Percentiles rank a stretch among this genome's conserved stretches.
phyloP scores from a whole-genome alignment of 2,113 vertebrate species.

The Macrotus californicus region DNA sequence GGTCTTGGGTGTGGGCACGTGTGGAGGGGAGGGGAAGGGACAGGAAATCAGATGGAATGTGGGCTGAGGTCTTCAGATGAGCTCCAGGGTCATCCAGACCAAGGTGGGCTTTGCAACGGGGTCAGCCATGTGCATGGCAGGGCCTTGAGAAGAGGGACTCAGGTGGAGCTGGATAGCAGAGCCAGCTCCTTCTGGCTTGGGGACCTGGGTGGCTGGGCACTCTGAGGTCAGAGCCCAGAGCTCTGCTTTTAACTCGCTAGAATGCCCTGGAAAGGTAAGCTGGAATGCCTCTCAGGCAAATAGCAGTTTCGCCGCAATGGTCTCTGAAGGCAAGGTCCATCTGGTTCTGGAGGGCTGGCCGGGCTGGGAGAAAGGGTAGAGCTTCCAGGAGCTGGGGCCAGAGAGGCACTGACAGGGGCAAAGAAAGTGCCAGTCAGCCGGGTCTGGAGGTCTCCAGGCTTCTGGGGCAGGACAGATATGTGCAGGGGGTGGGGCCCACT shows the following conservation, averaged over 20 bases:
- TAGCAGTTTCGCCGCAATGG: not conserved
- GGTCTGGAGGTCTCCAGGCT: not conserved
- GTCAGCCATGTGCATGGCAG: not conserved
- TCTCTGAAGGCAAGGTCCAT: not conserved
- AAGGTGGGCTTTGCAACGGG: not conserved
- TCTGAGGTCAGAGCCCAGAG: not conserved
- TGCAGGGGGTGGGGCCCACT: not conserved
- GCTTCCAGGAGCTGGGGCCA: not conserved
- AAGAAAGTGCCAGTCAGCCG: not conserved
- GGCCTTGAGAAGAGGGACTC: not conserved
- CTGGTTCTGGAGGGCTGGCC: not conserved
- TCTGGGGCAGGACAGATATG: not conserved
- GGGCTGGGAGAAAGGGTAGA: not conserved
- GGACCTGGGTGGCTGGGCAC: not conserved
- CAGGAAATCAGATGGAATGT: not conserved
- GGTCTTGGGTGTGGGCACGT: constrained; percentile 51
- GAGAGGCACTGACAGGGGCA: not conserved
- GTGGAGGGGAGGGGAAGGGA: not conserved
- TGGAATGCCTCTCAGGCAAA: not conserved
- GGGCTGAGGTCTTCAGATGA: not conserved
- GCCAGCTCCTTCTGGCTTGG: not conserved
- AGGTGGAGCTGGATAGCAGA: too few species aligned
- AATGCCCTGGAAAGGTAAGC: not conserved
- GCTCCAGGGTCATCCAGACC: not conserved
- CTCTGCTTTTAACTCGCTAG: not conserved